Percentiles rank a stretch among this genome's conserved stretches.
These are phyloP conservation scores for Salvelinus alpinus DNA, from an alignment of 2,113 vertebrate species.

Conservation along the genomic window DNA sequence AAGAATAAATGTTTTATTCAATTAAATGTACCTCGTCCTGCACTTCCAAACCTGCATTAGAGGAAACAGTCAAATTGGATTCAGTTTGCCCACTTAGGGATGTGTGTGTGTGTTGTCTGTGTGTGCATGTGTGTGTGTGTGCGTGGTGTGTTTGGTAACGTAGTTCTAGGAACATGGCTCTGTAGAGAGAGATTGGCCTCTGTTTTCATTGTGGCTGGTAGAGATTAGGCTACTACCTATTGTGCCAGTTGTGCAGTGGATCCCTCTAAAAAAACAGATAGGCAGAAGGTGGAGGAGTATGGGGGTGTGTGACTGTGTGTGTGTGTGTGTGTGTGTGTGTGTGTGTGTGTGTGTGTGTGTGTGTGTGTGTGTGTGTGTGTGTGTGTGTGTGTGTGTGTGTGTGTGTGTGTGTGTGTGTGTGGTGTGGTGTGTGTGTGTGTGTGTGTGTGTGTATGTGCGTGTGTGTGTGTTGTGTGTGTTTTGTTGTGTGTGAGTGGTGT, in stretches of 20 bases:
- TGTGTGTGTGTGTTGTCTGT: neutral
- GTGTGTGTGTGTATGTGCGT: neutral
- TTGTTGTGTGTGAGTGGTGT: no score
- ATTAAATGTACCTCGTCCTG: no score
- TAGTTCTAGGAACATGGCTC: neutral
- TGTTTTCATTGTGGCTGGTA: neutral
- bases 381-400: constrained; percentile 18
- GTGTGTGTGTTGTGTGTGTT: no score
- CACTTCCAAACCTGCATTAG: no score
- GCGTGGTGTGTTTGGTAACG: neutral
- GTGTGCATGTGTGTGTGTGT: no score
- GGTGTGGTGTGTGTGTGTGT: no score
- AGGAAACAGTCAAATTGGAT: no score
- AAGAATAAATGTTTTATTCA: no score
- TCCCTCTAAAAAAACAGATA: neutral
- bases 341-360: no score
- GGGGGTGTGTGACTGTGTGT: constrained; percentile 9
- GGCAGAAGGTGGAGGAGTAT: neutral
- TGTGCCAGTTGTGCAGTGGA: neutral
- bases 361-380: constrained; percentile 9
- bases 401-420: constrained; percentile 7
- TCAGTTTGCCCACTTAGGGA: no score
- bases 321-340: neutral
- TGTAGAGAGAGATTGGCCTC: no score
- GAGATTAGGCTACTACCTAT: neutral